These are phyloP conservation scores for Hydriomena furcata DNA, from an alignment of 2,888 invertebrate species.

Conservation along the genomic window DNA sequence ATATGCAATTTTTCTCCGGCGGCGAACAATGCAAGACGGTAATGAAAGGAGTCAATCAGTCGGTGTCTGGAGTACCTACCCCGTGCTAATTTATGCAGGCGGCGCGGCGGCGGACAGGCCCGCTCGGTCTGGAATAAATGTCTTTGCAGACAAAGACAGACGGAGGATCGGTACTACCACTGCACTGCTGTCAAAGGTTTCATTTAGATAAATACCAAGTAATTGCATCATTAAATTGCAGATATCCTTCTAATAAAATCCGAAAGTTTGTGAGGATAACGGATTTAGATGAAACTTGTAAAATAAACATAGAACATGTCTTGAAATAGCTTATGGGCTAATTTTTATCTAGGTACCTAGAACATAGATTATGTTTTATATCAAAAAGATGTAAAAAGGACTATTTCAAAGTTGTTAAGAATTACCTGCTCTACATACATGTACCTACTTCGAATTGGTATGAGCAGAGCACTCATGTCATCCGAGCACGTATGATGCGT, in stretches of 20 bases:
- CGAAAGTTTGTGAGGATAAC: too few relatives aligned
- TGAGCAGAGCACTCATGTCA: constrained; percentile 37
- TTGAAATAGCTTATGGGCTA: too few relatives aligned
- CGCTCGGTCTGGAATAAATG: constrained; percentile 46
- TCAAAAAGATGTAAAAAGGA: too few relatives aligned
- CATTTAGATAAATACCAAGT: constrained; percentile 18
- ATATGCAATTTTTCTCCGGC: constrained; percentile 74
- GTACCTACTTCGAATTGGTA: not conserved
- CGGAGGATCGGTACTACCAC: constrained; percentile 19
- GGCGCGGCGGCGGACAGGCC: constrained; percentile 40
- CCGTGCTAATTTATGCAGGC: constrained; percentile 72
- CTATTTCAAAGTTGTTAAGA: too few relatives aligned
- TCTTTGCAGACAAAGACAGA: constrained; percentile 62
- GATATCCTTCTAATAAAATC: too few relatives aligned
- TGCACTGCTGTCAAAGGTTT: constrained; percentile 34
- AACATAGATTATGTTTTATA: too few relatives aligned
- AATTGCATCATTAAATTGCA: not conserved
- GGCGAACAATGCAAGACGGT: constrained; percentile 75
- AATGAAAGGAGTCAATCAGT: constrained; percentile 84
- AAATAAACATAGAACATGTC: too few relatives aligned
- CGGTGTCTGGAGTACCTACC: constrained; percentile 68
- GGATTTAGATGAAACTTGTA: too few relatives aligned
- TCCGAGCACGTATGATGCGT: constrained; percentile 54
- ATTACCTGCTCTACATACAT: not conserved
- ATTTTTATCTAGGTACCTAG: too few relatives aligned